phyloP scores from a whole-genome alignment of 2,888 invertebrate species.

The Conus canariensis region DNA sequence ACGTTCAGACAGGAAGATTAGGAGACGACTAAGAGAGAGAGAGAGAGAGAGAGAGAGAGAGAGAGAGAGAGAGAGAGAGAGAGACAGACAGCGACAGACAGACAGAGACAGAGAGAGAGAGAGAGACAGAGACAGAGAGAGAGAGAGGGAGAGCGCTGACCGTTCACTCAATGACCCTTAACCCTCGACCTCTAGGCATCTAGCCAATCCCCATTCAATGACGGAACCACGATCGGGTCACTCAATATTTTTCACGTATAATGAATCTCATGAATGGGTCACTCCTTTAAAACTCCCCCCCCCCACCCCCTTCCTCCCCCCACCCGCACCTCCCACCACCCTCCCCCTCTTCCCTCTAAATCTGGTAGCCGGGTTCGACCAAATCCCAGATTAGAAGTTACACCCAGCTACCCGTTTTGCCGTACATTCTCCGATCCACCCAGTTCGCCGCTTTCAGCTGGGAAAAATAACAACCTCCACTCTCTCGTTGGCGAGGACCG shows the following conservation, averaged over 20 bases:
- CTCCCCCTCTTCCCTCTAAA: background rate
- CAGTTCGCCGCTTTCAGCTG: too few relatives aligned
- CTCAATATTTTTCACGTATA: background rate
- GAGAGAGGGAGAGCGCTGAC: background rate
- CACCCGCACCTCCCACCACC: too few relatives aligned
- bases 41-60: background rate
- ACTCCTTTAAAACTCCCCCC: background rate
- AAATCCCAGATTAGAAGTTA: slow-evolving; percentile 18
- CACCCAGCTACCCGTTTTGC: background rate
- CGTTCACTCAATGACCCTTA: background rate
- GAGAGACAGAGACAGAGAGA: background rate
- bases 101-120: background rate
- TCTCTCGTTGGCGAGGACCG: too few relatives aligned
- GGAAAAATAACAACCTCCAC: too few relatives aligned
- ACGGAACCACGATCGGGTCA: background rate
- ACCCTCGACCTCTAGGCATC: background rate
- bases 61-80: background rate
- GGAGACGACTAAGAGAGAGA: background rate
- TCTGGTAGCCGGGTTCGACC: background rate
- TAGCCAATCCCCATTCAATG: background rate
- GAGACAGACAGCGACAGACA: background rate
- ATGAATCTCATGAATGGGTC: slow-evolving; percentile 1
- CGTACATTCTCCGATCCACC: too few relatives aligned
- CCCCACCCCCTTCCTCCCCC: too few relatives aligned
- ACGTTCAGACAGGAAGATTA: background rate